Evolutionary conservation across 2,888 invertebrate species (phyloP).

Genomic region (Lysandra bellargus): DNA sequence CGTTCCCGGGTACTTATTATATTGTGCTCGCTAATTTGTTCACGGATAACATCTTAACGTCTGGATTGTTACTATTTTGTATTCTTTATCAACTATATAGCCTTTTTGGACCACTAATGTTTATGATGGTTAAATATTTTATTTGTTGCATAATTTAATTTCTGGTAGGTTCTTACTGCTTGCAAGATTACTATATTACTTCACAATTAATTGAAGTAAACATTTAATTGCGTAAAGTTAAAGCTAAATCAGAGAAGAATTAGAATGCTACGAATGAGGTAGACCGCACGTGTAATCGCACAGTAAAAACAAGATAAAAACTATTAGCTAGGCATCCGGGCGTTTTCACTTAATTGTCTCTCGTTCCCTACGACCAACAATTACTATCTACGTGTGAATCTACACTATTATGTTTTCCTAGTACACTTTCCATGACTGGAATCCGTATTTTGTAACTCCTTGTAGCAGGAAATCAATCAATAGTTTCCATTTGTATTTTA

Average conservation of each 20-base stretch:
- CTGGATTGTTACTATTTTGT: not conserved
- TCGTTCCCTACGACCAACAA: constrained; percentile 49
- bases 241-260: not conserved
- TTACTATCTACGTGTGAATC: constrained; percentile 44
- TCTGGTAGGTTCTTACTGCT: not conserved
- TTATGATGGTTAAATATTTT: not conserved
- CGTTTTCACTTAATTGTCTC: constrained; percentile 63
- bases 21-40: constrained; percentile 33
- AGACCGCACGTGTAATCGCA: constrained; percentile 6
- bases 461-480: constrained; percentile 2
- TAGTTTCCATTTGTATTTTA: constrained; percentile 15
- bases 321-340: constrained; percentile 63
- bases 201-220: not conserved
- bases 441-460: constrained; percentile 10
- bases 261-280: constrained; percentile 23
- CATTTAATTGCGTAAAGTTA: not conserved
- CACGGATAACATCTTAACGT: constrained; percentile 23
- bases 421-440: constrained; percentile 41
- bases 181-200: not conserved
- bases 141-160: not conserved
- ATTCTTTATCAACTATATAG: not conserved
- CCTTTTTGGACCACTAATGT: not conserved
- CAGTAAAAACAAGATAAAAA: constrained; percentile 55
- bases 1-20: constrained; percentile 28
- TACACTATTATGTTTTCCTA: constrained; percentile 40